These are phyloP conservation scores for Drosophila baimaii DNA, from an alignment of 1,140 invertebrate species.

Conservation along the genomic window DNA sequence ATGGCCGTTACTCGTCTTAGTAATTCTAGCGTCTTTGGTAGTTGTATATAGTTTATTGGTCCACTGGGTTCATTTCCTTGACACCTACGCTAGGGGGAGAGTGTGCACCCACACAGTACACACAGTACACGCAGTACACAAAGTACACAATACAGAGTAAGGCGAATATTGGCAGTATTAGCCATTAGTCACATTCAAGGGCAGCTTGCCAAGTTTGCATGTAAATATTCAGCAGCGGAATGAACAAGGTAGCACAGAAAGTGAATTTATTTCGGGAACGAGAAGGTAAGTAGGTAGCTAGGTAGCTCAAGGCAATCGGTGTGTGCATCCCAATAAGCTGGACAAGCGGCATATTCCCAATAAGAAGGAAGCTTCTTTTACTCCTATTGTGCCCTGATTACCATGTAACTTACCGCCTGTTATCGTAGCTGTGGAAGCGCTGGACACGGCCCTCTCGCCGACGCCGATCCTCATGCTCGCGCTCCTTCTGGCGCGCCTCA, in stretches of 20 bases:
- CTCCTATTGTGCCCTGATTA: too few relatives aligned
- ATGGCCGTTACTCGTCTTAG: too few relatives aligned
- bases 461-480: slow-evolving; percentile 88
- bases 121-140: too few relatives aligned
- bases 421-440: slow-evolving; percentile 84
- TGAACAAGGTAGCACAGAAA: neutral
- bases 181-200: slow-evolving; percentile 26
- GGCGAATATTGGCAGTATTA: neutral
- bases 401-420: slow-evolving; percentile 79
- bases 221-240: neutral
- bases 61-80: neutral
- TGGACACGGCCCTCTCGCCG: slow-evolving; percentile 87
- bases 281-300: neutral
- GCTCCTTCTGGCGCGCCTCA: slow-evolving; percentile 87
- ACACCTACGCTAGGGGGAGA: neutral
- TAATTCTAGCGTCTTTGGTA: too few relatives aligned
- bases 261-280: slow-evolving; percentile 5
- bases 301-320: neutral
- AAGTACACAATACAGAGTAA: neutral
- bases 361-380: too few relatives aligned
- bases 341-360: neutral
- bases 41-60: too few relatives aligned
- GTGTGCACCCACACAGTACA: too few relatives aligned
- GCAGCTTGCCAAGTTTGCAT: slow-evolving; percentile 28
- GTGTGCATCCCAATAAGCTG: slow-evolving; percentile 4